Percentiles rank a stretch among this genome's conserved stretches.
Evolutionary conservation across 2,113 vertebrate species (phyloP).

Genomic region (Gymnogyps californianus): DNA sequence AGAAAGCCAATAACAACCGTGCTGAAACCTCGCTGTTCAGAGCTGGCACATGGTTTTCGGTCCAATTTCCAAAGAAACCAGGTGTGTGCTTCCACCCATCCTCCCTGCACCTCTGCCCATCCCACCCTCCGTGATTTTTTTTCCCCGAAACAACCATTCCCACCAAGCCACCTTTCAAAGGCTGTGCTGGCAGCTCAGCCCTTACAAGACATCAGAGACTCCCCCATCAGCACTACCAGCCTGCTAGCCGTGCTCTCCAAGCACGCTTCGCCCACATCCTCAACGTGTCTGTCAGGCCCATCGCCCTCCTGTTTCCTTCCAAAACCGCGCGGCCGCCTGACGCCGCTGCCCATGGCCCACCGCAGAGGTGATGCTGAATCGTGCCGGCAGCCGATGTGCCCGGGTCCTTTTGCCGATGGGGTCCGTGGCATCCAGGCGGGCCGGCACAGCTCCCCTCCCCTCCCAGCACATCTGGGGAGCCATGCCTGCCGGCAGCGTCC

Average conservation of each 20-base stretch:
- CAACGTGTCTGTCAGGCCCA: fast-evolving
- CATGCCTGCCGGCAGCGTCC: background rate
- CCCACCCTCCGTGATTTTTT: background rate
- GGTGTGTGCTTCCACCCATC: background rate
- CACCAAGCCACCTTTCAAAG: background rate
- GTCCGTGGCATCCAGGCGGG: background rate
- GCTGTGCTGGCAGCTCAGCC: background rate
- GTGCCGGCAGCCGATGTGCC: fast-evolving
- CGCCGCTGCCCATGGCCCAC: fast-evolving
- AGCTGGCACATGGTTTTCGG: fast-evolving
- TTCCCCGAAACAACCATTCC: background rate
- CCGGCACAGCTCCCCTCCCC: background rate
- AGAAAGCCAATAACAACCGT: fast-evolving
- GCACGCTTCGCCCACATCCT: background rate
- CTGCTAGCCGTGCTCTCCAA: background rate
- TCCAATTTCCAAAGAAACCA: background rate
- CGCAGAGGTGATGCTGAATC: fast-evolving
- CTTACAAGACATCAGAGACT: background rate
- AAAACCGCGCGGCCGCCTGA: fast-evolving
- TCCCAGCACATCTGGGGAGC: slow-evolving; percentile 7
- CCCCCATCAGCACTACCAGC: background rate
- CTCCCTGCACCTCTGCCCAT: background rate
- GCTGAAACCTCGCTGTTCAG: background rate
- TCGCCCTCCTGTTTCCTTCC: fast-evolving
- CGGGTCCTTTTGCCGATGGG: fast-evolving